Base-by-base conservation (phyloP, 2,888 invertebrate genomes). In the Aspidapion aeneum region DNA sequence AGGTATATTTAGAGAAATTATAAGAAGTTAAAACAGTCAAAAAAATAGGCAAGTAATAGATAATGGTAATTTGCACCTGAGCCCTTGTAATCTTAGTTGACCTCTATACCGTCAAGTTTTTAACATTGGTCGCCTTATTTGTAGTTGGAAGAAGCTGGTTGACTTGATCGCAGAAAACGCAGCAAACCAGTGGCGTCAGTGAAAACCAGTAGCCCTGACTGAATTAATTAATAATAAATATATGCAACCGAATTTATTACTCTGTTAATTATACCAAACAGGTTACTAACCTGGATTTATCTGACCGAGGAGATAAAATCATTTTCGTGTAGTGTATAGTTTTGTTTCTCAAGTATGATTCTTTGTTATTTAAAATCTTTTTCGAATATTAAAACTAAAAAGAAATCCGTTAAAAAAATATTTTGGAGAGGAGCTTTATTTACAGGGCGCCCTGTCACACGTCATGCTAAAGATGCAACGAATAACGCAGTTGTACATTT, bases 61-160 rank as follows among this genome's bases (percentile, higher is more conserved):
- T n/a, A n/a, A n/a, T n/a, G n/a, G 74, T 72, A 72, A 72, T 73
- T 72, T 72, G 72, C 51, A 19, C 51, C 35, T 61, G 55, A 61
- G 21, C 49, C 49, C 9, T 48, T 12, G n/a, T 48, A n/a, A n/a
- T n/a, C n/a, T n/a, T n/a, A n/a, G n/a, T n/a, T n/a, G n/a, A n/a
- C n/a, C n/a, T n/a, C n/a, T n/a, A n/a, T n/a, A n/a, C n/a, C n/a
- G n/a, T n/a, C n/a, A n/a, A n/a, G n/a, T n/a, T n/a, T n/a, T n/a
- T n/a, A n/a, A n/a, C n/a, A n/a, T n/a, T n/a, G n/a, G n/a, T n/a
- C n/a, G n/a, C n/a, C n/a, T n/a, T n/a, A n/a, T n/a, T n/a, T n/a
- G n/a, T n/a, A 35, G 35, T 35, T 35, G 35, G 3, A 35, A 35
- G 35, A 35, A 7, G 7, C 52, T 52, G 17, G 52, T 19, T 48